Evolutionary conservation across 2,113 vertebrate genomes (phyloP).

Genomic region (Falco punctatus): DNA sequence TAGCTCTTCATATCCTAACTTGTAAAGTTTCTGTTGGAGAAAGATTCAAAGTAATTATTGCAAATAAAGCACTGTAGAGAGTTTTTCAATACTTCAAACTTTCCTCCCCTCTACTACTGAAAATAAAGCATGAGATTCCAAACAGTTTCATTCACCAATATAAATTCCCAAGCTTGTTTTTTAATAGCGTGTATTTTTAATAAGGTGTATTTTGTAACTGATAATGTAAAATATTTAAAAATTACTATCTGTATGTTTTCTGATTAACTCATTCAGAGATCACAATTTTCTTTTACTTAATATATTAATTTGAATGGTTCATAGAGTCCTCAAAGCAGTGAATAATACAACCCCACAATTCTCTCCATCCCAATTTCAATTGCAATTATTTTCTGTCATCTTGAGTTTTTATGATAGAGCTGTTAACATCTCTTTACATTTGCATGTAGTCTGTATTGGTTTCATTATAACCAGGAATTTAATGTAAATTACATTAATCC

Average conservation of each 20-base stretch:
- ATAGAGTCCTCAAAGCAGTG: background rate
- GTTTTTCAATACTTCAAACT: background rate
- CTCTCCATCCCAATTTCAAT: background rate
- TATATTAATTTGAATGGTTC: background rate
- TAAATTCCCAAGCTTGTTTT: background rate
- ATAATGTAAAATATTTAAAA: background rate
- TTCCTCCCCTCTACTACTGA: background rate
- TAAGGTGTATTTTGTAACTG: background rate
- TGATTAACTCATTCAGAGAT: background rate
- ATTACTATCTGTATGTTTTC: background rate
- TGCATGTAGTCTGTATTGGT: background rate
- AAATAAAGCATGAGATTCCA: background rate
- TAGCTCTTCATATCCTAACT: constrained; percentile 81
- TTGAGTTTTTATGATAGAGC: background rate
- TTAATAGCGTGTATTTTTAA: background rate
- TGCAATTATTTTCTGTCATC: background rate
- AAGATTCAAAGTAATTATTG: background rate
- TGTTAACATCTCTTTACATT: background rate
- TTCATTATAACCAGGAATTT: background rate
- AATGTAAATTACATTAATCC: background rate
- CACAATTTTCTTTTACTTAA: background rate
- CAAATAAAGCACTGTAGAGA: background rate
- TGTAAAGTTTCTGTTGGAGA: constrained; percentile 85
- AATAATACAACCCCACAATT: background rate
- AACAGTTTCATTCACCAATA: background rate